These are phyloP conservation scores for Numenius phaeopus DNA, from an alignment of 2,797 vertebrate genomes.

Conservation along the genomic window DNA sequence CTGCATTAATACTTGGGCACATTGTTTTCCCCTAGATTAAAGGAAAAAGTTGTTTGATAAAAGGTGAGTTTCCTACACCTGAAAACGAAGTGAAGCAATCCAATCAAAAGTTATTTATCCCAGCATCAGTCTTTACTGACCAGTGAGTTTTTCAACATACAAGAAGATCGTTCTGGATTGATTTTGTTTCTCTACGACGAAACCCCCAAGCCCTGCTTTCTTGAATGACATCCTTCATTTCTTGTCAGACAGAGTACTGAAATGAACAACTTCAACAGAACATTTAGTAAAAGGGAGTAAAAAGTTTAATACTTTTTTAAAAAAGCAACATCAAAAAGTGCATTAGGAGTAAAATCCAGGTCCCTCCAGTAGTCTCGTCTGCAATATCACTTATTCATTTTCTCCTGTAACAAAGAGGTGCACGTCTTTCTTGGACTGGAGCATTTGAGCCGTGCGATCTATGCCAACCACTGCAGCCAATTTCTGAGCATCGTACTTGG, in stretches of 20 bases:
- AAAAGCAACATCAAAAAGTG: background rate
- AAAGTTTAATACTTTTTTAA: background rate
- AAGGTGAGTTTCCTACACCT: background rate
- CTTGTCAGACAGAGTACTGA: background rate
- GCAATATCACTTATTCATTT: constrained; percentile 57
- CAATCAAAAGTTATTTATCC: background rate
- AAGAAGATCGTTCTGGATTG: background rate
- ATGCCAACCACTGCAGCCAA: constrained; percentile 88
- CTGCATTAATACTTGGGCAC: background rate
- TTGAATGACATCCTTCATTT: background rate
- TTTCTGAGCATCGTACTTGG: constrained; percentile 90
- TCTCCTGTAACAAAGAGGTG: constrained; percentile 96
- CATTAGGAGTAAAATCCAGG: background rate
- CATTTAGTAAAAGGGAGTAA: background rate
- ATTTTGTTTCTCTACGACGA: background rate
- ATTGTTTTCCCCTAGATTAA: background rate
- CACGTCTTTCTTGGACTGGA: constrained; percentile 89
- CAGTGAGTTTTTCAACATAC: background rate
- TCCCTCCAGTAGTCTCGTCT: background rate
- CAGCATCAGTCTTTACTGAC: background rate
- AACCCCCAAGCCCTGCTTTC: background rate
- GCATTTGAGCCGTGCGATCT: constrained; percentile 91
- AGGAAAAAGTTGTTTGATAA: background rate
- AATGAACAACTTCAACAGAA: constrained; percentile 3
- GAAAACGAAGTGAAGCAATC: background rate